Percentiles rank a stretch among this genome's conserved stretches.
Evolutionary conservation across 2,113 vertebrate species (phyloP).

Genomic region (Psittacula cyanocephala): DNA sequence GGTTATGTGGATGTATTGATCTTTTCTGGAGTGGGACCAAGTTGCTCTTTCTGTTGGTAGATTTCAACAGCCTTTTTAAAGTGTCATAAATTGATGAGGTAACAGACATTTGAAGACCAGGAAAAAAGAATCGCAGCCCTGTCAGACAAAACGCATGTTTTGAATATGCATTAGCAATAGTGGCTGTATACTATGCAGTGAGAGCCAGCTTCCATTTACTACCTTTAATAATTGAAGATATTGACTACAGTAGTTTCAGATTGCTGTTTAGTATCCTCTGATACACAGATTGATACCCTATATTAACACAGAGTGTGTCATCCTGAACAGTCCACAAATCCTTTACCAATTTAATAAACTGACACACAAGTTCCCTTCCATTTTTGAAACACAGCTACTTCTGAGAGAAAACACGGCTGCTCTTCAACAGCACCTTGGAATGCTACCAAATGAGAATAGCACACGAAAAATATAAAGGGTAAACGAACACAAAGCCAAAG

Average conservation of each 20-base stretch:
- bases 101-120: not conserved
- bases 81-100: not conserved
- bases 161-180: slow-evolving; percentile 14
- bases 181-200: not conserved
- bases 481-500: not conserved
- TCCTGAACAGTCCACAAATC: not conserved
- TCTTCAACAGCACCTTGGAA: not conserved
- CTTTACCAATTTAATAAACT: slow-evolving; percentile 17
- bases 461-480: slow-evolving; percentile 21
- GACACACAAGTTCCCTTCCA: not conserved
- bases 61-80: slow-evolving; percentile 1
- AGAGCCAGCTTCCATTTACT: slow-evolving; percentile 41
- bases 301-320: not conserved
- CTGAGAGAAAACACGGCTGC: not conserved
- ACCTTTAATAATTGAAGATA: slow-evolving; percentile 67
- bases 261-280: not conserved
- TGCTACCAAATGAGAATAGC: not conserved
- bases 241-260: slow-evolving; percentile 23
- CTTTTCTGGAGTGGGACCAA: not conserved
- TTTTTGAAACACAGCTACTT: not conserved
- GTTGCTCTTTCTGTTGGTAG: not conserved
- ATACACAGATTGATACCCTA: not conserved
- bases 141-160: not conserved
- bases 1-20: not conserved
- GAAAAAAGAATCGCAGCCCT: not conserved